phyloP scores from a whole-genome alignment of 2,888 invertebrate species.

The Dasypolia templi region DNA sequence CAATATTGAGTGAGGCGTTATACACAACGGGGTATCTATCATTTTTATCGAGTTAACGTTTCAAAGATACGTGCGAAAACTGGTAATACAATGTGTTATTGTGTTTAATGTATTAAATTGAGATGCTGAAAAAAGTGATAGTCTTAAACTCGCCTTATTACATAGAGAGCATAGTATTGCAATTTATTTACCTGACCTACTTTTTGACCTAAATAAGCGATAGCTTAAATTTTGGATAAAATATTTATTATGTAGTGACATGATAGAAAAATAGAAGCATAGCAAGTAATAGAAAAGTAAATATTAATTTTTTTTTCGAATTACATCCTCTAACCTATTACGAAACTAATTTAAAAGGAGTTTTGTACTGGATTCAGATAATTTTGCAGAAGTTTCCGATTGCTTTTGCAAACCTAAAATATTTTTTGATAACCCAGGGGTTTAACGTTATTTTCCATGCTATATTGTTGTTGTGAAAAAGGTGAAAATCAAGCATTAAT shows the following conservation, averaged over 20 bases:
- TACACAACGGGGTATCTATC: conserved; percentile 36
- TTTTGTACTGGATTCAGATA: not conserved
- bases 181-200: conserved; percentile 78
- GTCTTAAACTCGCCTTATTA: conserved; percentile 1
- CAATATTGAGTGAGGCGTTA: conserved; percentile 51
- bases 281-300: not conserved
- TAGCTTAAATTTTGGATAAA: conserved; percentile 28
- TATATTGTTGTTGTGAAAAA: not conserved
- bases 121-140: conserved; percentile 2
- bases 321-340: not conserved
- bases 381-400: not conserved
- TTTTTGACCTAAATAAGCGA: conserved; percentile 76
- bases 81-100: not conserved
- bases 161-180: conserved; percentile 37
- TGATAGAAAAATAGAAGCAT: not conserved
- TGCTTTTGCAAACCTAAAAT: not conserved
- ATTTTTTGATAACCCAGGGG: not conserved
- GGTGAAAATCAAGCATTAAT: conserved; percentile 1
- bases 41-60: conserved; percentile 20
- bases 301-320: not conserved
- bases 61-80: conserved; percentile 13
- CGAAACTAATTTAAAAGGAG: not conserved
- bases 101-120: conserved; percentile 6
- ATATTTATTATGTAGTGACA: conserved; percentile 15
- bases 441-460: not conserved